Base-by-base conservation (phyloP, 2,888 invertebrate genomes). In the Erebia epiphron region DNA sequence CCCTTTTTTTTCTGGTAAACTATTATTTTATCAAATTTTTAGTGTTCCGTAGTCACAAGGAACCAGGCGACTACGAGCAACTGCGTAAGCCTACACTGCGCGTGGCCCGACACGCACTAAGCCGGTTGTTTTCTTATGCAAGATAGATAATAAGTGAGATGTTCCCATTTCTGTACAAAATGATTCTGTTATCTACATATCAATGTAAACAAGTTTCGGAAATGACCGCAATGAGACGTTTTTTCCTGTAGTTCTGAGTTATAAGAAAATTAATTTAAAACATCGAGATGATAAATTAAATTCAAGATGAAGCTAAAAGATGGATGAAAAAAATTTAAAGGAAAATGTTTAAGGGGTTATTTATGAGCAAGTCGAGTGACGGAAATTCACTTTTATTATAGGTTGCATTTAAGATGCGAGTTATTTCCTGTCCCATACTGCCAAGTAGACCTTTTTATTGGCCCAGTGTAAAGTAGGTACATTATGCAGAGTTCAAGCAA, bases 401-500 rank as follows among this genome's bases (percentile, higher is more conserved):
- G 65, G 69, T 72, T 71, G 69, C 54, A 63, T 35, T 71, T 71
- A 73, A 81, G 80, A 81, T 81, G 79, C 79, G 81, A 82, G 79
- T 82, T 86, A 80, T 82, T 83, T 81, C 80, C 77, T 83, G 83
- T 82, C 82, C 79, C 73, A 72, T 56, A 62, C 74, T 74, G 75
- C 77, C 77, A 77, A 79, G 78, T 66, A 58, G 60, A 67, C 65
- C 69, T 64, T 60, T 70, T 68, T 60, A 68, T 60, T 69, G 67
- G 63, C 56, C 66, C 65, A 62, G 73, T 66, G 71, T 57, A 68
- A 68, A 61, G 60, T n/a, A n/a, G n/a, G n/a, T 49, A 72, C 74
- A 72, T 75, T 78, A 78, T 71, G 72, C 50, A 75, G 81, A 82
- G 82, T 84, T 81, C 78, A 83, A 86, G 84, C 86, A 86, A 83